Base-by-base conservation (phyloP, 2,113 vertebrate genomes). In the Syngnathus floridae region DNA sequence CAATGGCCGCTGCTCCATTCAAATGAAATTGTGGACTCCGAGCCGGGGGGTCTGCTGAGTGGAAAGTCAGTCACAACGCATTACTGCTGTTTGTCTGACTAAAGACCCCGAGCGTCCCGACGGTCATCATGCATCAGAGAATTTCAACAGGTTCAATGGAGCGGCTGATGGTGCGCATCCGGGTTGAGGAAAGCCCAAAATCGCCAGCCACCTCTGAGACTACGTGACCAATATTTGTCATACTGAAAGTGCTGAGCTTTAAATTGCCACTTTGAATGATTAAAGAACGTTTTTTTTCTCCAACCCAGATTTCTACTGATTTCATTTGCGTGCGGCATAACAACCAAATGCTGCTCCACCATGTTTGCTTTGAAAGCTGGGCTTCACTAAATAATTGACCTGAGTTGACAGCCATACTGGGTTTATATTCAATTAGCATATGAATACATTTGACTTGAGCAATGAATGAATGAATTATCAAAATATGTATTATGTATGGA, bases 11-110 rank as follows among this genome's bases (percentile, higher is more conserved):
- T 69, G 75, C 49, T 31, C 81, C 76, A 46, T 83, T 81, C 71
- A 80, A 77, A 74, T 70, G 66, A 74, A 69, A 61, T 73, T 79
- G 84, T 87, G 84, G 83, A 80, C 75, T 78, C 72, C 64, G 74
- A 72, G 64, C 69, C 71, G 69, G 72, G 82, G 78, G 78, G 74
- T 69, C 65, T 16, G 56, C 71, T 66, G 52, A 58, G 70, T 67
- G 72, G 67, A 79, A 77, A 83, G 86, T 86, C 71, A 82, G 80
- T 83, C 80, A 79, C 69, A 80, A 14, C 78, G 75, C 70, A 87
- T 88, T 85, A 82, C 69, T 70, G 62, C 65, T 62, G 79, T 82
- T 64, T 62, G 74, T 78, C 36, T 72, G 75, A 82, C 71, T 69
- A 77, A 83, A 85, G 72, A 64, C 59, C 67, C 68, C 59, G 71